phyloP scores from a whole-genome alignment of 2,888 invertebrate species.

The Oxycera nigricornis region DNA sequence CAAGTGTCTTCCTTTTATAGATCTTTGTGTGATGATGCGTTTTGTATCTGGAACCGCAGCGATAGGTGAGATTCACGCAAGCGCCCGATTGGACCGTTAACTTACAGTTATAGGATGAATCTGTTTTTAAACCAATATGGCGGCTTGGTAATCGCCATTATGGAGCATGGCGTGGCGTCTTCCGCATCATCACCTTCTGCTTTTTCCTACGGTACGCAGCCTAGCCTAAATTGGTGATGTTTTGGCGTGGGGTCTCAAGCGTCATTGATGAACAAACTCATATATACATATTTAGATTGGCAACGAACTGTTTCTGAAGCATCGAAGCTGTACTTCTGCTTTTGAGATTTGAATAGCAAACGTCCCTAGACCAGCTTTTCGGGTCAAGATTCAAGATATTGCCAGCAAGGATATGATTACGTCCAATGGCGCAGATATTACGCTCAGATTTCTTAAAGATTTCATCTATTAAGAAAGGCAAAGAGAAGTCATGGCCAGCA shows the following conservation, averaged over 20 bases:
- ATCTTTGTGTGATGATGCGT: constrained; percentile 17
- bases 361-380: neutral
- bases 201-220: neutral
- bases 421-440: no score
- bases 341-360: neutral
- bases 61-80: constrained; percentile 16
- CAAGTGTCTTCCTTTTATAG: constrained; percentile 40
- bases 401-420: neutral
- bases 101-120: constrained; percentile 12
- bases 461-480: neutral
- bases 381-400: neutral
- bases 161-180: neutral
- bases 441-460: no score
- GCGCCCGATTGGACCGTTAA: constrained; percentile 33
- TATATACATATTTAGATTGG: neutral
- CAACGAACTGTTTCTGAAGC: neutral
- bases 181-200: neutral
- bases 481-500: neutral
- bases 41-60: constrained; percentile 9
- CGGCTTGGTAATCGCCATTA: neutral
- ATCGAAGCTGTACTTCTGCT: neutral
- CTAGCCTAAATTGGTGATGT: neutral
- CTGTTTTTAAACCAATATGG: constrained; percentile 23
- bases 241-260: constrained; percentile 9
- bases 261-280: neutral